Evolutionary conservation across 2,797 vertebrate species (phyloP).

Genomic region (Onychomys arenicola): DNA sequence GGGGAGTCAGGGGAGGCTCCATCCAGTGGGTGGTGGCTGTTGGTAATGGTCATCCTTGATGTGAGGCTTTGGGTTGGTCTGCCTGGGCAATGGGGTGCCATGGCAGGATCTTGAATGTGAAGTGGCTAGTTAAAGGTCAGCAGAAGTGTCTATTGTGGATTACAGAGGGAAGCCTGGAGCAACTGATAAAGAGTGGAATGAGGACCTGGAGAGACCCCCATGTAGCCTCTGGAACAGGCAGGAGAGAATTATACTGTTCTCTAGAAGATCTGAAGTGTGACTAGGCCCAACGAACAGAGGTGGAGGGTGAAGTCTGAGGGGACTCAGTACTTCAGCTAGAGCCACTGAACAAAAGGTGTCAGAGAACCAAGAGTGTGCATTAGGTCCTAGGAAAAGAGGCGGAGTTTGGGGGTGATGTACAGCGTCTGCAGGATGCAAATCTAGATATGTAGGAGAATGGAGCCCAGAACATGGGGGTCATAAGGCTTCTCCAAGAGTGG

Average conservation of each 20-base stretch:
- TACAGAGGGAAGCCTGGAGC: not conserved
- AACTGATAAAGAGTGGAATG: not conserved
- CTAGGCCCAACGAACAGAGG: accelerated
- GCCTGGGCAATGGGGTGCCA: not conserved
- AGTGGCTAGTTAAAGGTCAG: not conserved
- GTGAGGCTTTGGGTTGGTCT: not conserved
- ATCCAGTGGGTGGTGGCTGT: not conserved
- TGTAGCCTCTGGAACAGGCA: not conserved
- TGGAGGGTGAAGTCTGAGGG: no score
- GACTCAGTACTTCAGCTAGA: not conserved
- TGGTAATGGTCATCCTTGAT: not conserved
- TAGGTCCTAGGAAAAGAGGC: not conserved
- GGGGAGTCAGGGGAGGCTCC: not conserved
- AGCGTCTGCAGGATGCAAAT: not conserved
- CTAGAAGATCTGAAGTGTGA: not conserved
- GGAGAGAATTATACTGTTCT: not conserved
- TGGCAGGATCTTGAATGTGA: not conserved
- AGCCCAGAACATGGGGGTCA: not conserved
- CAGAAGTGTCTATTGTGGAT: not conserved
- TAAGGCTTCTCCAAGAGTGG: not conserved
- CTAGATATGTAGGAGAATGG: not conserved
- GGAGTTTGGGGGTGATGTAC: not conserved
- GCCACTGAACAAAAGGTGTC: not conserved
- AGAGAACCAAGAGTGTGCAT: not conserved
- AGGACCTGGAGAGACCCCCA: no score